Percentiles rank a stretch among this genome's conserved stretches.
Conservation (phyloP, 2,888 invertebrate genomes). For the Chouioia cunea region DNA sequence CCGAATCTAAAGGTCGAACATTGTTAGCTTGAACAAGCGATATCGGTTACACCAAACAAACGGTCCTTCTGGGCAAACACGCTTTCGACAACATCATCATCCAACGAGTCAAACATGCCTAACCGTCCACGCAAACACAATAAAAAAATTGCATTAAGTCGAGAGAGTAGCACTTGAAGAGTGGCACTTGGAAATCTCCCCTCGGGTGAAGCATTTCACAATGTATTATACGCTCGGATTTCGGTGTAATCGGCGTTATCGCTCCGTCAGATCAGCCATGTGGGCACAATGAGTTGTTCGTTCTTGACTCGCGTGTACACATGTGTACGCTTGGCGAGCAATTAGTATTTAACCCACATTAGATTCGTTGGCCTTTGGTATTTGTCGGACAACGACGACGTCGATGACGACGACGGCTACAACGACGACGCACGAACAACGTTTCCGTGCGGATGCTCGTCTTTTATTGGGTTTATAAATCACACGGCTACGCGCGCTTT, state of each 20-base stretch:
- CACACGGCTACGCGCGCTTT: conserved; percentile 22
- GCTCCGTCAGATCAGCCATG: conserved; percentile 47
- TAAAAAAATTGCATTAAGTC: conserved; percentile 10
- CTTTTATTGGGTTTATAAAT: conserved; percentile 40
- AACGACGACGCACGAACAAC: conserved; percentile 5
- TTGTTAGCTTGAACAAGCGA: too few species aligned
- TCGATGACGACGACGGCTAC: not conserved
- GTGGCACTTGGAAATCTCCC: conserved; percentile 25
- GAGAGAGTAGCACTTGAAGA: conserved; percentile 16
- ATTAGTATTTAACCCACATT: conserved; percentile 52
- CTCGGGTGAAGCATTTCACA: conserved; percentile 9
- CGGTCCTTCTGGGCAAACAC: too few species aligned
- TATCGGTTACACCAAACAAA: too few species aligned
- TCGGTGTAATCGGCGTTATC: conserved; percentile 54
- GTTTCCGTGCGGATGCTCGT: conserved; percentile 44
- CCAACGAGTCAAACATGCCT: too few species aligned
- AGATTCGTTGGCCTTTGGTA: conserved; percentile 50
- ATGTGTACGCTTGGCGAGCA: conserved; percentile 24
- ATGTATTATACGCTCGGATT: conserved; percentile 49
- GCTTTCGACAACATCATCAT: too few species aligned
- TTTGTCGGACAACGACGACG: conserved; percentile 20
- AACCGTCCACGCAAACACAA: too few species aligned
- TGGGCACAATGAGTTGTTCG: not conserved
- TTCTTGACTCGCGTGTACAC: conserved; percentile 12
- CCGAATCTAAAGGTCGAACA: too few species aligned